A percentile compares a stretch with the other conserved stretches of the same genome.
These are phyloP conservation scores for Drosophila conformis DNA, from an alignment of 2,888 invertebrate genomes.

Conservation along the genomic window DNA sequence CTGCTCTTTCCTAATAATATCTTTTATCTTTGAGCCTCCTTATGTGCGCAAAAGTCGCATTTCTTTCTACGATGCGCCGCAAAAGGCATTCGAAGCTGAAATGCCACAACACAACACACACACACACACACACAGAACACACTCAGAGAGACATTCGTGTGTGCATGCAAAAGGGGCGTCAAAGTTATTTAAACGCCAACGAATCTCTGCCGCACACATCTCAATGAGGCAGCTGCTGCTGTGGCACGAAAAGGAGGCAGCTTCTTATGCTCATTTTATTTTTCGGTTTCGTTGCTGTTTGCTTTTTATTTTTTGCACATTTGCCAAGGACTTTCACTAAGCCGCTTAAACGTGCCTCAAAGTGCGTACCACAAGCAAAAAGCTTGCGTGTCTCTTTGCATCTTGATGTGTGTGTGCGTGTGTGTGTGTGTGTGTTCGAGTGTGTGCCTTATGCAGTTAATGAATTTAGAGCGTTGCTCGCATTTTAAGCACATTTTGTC, in stretches of 20 bases:
- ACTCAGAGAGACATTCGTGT: slow-evolving; percentile 5
- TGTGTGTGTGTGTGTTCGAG: slow-evolving; percentile 12
- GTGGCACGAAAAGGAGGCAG: slow-evolving; percentile 19
- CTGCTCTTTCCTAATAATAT: neutral
- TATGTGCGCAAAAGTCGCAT: neutral
- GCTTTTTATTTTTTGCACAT: slow-evolving; percentile 33
- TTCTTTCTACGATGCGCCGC: slow-evolving; percentile 13
- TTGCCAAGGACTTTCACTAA: slow-evolving; percentile 71
- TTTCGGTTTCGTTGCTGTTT: slow-evolving; percentile 11
- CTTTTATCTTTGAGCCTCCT: neutral
- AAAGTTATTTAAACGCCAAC: slow-evolving; percentile 76
- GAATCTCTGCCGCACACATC: slow-evolving; percentile 27
- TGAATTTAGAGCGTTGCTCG: slow-evolving; percentile 68
- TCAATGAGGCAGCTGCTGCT: slow-evolving; percentile 36
- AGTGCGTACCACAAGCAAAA: slow-evolving; percentile 37
- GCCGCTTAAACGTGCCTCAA: slow-evolving; percentile 67
- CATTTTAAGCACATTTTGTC: slow-evolving; percentile 32
- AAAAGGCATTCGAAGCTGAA: slow-evolving; percentile 66
- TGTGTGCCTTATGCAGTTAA: slow-evolving; percentile 60
- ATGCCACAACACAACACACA: slow-evolving; percentile 36
- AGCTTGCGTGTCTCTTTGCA: slow-evolving; percentile 24
- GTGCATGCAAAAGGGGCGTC: slow-evolving; percentile 61
- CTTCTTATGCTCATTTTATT: slow-evolving; percentile 24
- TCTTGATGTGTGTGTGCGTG: neutral
- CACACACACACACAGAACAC: slow-evolving; percentile 13